Base-by-base conservation (phyloP, 2,113 vertebrate genomes). In the Mesembrinibis cayennensis region DNA sequence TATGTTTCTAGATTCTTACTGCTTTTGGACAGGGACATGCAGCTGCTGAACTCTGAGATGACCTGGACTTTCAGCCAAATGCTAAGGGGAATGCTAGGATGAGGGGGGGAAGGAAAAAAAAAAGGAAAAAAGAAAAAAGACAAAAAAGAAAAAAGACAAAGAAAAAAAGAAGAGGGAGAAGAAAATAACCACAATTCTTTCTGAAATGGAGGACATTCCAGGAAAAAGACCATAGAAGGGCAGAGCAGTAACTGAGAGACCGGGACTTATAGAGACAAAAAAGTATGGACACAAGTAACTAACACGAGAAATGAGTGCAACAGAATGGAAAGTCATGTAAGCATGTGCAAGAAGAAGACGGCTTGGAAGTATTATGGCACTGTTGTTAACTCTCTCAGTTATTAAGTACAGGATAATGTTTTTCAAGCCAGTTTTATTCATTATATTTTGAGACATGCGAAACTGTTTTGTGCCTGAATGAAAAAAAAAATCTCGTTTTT, bases 101-200 rank as follows among this genome's bases (percentile, higher is more conserved):
- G 8, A 3, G 12, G 5, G 2, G 3, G 27, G 30, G 6, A 9
- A 17, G 14, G 4, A 3, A 6, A 40, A 11, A 19, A 16, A 32
- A 9, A 19, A 23, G 12, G 21, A 16, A 4, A 26, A 19, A 45
- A 21, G 1, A 42, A 42, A 42, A 42, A 42, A 42, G 40, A 42
- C 11, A 42, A 40, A 40, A 40, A 40, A 40, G 47, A 42, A 42
- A 42, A 42, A 42, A 42, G 40, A 42, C 40, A 42, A 42, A 42
- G 40, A 26, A 16, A 4, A 26, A 19, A 45, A 21, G 1, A 49
- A 4, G 19, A 55, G 5, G 3, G 82, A 25, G 53, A 74, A 71
- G 8, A 47, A 77, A 67, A 53, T 13, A 72, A n/a, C 3, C n/a
- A 47, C 27, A n/a, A 15, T 21, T 58, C 5, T 79, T 61, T 29